phyloP scores from a whole-genome alignment of 2,797 vertebrate species.

The Malurus splendens region DNA sequence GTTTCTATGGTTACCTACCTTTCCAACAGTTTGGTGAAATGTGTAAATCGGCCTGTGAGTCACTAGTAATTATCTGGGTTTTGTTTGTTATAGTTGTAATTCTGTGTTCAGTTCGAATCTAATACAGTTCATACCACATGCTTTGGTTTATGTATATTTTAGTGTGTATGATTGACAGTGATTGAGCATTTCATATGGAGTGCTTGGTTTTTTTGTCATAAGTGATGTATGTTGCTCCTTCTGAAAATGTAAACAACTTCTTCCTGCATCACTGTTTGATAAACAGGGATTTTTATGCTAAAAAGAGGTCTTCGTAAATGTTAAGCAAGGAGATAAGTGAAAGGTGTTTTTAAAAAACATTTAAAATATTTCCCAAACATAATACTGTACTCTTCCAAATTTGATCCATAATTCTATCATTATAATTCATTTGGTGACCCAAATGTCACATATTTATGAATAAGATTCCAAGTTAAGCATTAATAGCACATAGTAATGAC shows the following conservation, averaged over 20 bases:
- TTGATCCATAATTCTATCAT: not conserved
- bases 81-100: slow-evolving; percentile 75
- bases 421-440: slow-evolving; percentile 34
- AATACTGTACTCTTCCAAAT: slow-evolving; percentile 3
- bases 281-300: slow-evolving; percentile 68
- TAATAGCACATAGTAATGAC: slow-evolving; percentile 21
- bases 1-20: slow-evolving; percentile 72
- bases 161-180: slow-evolving; percentile 81
- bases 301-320: slow-evolving; percentile 57
- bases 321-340: slow-evolving; percentile 47
- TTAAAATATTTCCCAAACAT: not conserved
- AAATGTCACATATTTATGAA: slow-evolving; percentile 32
- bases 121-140: slow-evolving; percentile 69
- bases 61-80: slow-evolving; percentile 77
- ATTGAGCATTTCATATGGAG: slow-evolving; percentile 79
- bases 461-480: not conserved
- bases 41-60: slow-evolving; percentile 71
- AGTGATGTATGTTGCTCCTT: slow-evolving; percentile 82
- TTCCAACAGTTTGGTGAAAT: slow-evolving; percentile 62
- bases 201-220: slow-evolving; percentile 82
- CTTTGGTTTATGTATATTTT: slow-evolving; percentile 79
- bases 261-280: slow-evolving; percentile 76
- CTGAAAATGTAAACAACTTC: slow-evolving; percentile 82
- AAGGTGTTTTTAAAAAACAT: slow-evolving; percentile 21
- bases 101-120: slow-evolving; percentile 70